These are phyloP conservation scores for Ataeniobius toweri DNA, from an alignment of 2,797 vertebrate species.

Conservation along the genomic window DNA sequence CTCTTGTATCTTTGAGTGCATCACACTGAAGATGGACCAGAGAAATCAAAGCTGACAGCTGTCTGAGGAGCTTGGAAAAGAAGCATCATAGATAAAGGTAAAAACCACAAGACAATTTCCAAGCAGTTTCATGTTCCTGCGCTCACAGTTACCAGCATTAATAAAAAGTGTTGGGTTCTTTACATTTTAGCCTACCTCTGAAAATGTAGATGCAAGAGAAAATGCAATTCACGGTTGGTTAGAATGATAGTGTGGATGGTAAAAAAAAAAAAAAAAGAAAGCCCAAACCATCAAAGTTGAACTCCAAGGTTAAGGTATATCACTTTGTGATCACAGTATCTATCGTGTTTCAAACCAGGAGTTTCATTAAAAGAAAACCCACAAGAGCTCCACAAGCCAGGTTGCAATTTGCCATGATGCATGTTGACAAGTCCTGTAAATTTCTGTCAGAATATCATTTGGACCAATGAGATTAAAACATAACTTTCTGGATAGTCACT, in stretches of 20 bases:
- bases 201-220: too few species aligned
- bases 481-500: neutral
- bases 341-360: too few species aligned
- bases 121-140: neutral
- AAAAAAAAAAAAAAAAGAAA: too few species aligned
- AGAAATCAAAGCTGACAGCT: neutral
- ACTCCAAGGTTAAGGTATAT: too few species aligned
- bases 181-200: neutral
- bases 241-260: too few species aligned
- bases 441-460: neutral
- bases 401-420: too few species aligned
- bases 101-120: neutral
- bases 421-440: too few species aligned
- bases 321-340: too few species aligned
- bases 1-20: neutral
- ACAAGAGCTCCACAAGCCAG: too few species aligned
- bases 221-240: too few species aligned
- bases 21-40: neutral
- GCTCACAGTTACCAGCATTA: neutral
- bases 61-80: neutral
- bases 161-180: neutral
- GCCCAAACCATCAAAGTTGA: too few species aligned
- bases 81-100: neutral
- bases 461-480: neutral
- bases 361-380: too few species aligned